phyloP scores from a whole-genome alignment of 1,140 invertebrate species.

The Copidosoma floridanum region DNA sequence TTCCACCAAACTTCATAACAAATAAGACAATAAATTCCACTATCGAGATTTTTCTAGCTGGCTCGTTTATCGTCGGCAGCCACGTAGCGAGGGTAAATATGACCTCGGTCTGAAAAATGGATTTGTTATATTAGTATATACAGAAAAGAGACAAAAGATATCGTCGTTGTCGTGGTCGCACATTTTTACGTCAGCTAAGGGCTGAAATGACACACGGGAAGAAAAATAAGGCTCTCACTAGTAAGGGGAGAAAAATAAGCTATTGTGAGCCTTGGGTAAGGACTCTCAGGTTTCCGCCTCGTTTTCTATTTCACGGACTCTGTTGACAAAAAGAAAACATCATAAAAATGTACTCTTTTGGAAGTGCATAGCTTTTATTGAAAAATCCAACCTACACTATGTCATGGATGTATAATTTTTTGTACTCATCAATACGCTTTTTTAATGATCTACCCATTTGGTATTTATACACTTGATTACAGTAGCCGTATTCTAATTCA shows the following conservation, averaged over 20 bases:
- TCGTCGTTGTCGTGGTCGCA: not conserved
- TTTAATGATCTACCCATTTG: too few species aligned
- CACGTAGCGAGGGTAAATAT: constrained; percentile 19
- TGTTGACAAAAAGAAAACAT: too few species aligned
- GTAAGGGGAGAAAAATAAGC: constrained; percentile 14
- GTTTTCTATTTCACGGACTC: not conserved
- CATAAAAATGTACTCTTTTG: too few species aligned
- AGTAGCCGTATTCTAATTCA: too few species aligned
- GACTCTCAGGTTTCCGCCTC: constrained; percentile 7
- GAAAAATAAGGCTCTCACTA: constrained; percentile 20
- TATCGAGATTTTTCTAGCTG: not conserved
- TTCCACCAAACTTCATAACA: too few species aligned
- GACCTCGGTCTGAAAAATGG: constrained; percentile 19
- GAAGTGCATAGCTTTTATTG: too few species aligned
- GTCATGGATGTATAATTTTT: too few species aligned
- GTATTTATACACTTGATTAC: too few species aligned
- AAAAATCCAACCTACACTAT: too few species aligned
- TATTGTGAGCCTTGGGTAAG: constrained; percentile 17
- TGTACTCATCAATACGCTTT: too few species aligned
- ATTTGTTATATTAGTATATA: constrained; percentile 29
- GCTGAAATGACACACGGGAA: not conserved
- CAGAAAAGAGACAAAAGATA: constrained; percentile 13
- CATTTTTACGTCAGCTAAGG: constrained; percentile 19
- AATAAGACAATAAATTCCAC: not conserved
- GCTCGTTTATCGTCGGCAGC: constrained; percentile 10